Evolutionary conservation across 1,140 invertebrate genomes (phyloP), one percentile per base, ranked within the genome.

Genomic region (Paraescarpia echinospica): DNA sequence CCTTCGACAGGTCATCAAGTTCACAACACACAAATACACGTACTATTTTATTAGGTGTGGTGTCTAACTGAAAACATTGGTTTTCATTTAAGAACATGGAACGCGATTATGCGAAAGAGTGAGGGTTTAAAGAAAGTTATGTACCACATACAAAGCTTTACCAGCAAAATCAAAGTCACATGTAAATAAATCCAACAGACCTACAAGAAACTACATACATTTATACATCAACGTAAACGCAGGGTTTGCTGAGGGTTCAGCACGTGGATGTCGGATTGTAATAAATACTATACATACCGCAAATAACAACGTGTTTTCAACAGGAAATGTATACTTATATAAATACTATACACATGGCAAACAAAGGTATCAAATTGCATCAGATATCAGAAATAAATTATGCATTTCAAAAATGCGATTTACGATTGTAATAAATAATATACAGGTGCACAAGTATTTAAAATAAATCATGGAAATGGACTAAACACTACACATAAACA

Each of bases 341-440:
- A 77, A 77, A 77, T 77, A 77, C 59, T 77, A 77, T 77, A 77
- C 59, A 77, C 14, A 77, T 77, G 14, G 59, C 59, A 77, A 27
- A n/a, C n/a, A n/a, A n/a, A n/a, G n/a, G n/a, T n/a, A 90, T 34
- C 90, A 90, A 90, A 90, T 33, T 31, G 33, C 33, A 90, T n/a
- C 18, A 90, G 8, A 90, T 90, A 33, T n/a, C 59, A 14, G 14
- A 77, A 77, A 77, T 77, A 77, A 12, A 77, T 27, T 22, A 31
- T 77, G 59, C 22, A 22, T 12, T 27, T 77, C 59, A 77, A 77
- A 18, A 22, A 22, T 4, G 8, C 27, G 22, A 31, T 77, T 18
- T 77, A 27, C 9, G 18, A 12, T 41, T 41, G 2, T 27, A 77
- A 77, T 77, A 77, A 77, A 77, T 77, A 77, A 31, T 27, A 77